These are phyloP conservation scores for Saimiri boliviensis DNA, from an alignment of 2,113 vertebrate species.

Conservation along the genomic window DNA sequence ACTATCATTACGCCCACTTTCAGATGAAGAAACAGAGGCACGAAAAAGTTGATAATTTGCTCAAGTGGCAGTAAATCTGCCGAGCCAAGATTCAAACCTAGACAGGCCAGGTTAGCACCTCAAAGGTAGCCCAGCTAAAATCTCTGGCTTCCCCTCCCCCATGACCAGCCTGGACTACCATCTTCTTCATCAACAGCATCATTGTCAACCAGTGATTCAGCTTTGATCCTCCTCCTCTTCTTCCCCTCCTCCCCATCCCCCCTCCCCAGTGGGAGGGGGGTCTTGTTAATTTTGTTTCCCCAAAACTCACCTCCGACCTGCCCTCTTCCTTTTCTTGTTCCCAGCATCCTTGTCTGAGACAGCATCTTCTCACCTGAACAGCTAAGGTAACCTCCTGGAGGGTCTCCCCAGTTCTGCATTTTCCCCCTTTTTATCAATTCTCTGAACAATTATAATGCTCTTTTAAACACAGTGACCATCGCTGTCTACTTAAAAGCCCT, in stretches of 20 bases:
- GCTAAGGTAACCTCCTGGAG: accelerated
- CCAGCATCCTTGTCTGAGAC: background rate
- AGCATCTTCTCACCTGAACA: background rate
- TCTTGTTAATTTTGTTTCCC: background rate
- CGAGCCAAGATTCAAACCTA: background rate
- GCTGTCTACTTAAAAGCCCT: background rate
- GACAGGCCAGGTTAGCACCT: background rate
- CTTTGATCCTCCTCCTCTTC: background rate
- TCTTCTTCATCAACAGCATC: background rate
- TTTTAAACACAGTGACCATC: background rate
- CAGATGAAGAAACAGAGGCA: background rate
- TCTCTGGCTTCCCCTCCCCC: background rate
- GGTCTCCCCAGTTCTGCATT: background rate
- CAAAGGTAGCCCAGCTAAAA: background rate
- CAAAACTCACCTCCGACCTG: background rate
- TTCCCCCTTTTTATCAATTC: background rate
- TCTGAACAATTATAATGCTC: background rate
- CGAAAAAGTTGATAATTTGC: background rate
- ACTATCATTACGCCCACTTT: background rate
- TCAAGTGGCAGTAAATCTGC: background rate
- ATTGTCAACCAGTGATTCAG: accelerated
- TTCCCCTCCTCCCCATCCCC: background rate
- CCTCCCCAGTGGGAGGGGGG: too few relatives aligned
- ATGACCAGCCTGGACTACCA: accelerated
- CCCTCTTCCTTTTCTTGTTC: background rate